Conservation (phyloP, 2,797 vertebrate species). For the Onychomys arenicola region DNA sequence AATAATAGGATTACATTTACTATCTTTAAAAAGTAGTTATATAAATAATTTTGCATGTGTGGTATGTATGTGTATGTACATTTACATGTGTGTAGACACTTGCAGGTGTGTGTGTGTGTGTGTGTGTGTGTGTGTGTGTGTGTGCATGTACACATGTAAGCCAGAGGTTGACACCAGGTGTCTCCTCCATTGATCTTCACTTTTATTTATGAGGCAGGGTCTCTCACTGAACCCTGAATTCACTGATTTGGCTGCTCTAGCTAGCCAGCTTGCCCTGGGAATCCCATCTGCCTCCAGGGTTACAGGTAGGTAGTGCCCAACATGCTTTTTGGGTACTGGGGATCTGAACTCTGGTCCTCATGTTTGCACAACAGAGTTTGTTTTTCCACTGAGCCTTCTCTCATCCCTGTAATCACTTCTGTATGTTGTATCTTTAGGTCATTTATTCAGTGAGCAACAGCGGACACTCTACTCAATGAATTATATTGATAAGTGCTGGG, state of each 20-base stretch:
- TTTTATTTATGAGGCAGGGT: neutral
- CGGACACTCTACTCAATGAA: slow-evolving; percentile 81
- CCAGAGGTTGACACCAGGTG: neutral
- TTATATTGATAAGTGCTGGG: slow-evolving; percentile 90
- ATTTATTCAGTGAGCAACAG: slow-evolving; percentile 86
- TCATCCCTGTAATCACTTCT: neutral
- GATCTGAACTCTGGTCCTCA: neutral
- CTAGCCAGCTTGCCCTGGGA: neutral
- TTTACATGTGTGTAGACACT: neutral
- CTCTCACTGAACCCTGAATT: neutral
- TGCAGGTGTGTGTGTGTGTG: neutral
- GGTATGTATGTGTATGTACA: neutral
- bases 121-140: too few relatives aligned
- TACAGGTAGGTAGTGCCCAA: neutral
- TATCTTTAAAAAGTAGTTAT: neutral
- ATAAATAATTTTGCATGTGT: neutral
- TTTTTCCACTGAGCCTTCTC: neutral
- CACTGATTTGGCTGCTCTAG: neutral
- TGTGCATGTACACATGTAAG: rapidly evolving
- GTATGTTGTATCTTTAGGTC: slow-evolving; percentile 76
- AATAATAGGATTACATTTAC: rapidly evolving
- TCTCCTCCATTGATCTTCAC: neutral
- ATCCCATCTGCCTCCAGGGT: neutral
- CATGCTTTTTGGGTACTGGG: neutral
- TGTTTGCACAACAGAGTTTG: neutral